Base-by-base conservation (phyloP, 2,797 vertebrate species). In the Nasua narica region DNA sequence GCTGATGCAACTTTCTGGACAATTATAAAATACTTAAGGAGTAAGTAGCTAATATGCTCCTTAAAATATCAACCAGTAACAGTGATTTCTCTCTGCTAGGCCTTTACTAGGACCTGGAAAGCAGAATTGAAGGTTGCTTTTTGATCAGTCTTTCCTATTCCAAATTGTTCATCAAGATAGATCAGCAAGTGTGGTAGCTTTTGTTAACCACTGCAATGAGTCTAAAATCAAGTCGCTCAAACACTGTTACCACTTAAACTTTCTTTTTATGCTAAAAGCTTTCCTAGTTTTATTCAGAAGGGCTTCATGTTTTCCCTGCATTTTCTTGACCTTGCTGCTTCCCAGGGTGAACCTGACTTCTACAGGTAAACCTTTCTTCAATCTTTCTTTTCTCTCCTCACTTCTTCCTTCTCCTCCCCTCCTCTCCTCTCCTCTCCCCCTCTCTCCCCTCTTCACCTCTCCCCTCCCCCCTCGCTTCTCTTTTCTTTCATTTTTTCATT, bases 361-460 rank as follows among this genome's bases (percentile, higher is more conserved):
- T 82, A 43, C 3, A 62, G 25, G 5, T 81, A 52, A 82, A 27
- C 32, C 27, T 18, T 29, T 29, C 70, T 46, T 46, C 10, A 5
- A 29, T 74, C 27, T 48, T 12, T 46, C 27, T 48, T 12, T 46
- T 32, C 43, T 67, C 15, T 15, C 2, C 27, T 37, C 35, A 27
- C 13, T 19, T 23, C 29, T 62, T 5, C 6, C 2, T 19, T 1
- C 52, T 14, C 19, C 18, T 19, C 16, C 52, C 19, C 18, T 1
- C 52, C 6, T 21, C 2, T 5, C 16, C 52, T 7, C 14, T 8
- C 9, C 8, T 6, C 9, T 19, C 10, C 9, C 9, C 19, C 29
- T 19, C 16, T 9, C 19, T 4, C 2, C 8, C 9, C 15, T 69
- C 11, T 5, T 4, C 6, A 29, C 27, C 0, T 5, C 0, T 32